Percentiles rank a stretch among this genome's conserved stretches.
Conservation (phyloP, 1,140 invertebrate species). For the Heliothis virescens region DNA sequence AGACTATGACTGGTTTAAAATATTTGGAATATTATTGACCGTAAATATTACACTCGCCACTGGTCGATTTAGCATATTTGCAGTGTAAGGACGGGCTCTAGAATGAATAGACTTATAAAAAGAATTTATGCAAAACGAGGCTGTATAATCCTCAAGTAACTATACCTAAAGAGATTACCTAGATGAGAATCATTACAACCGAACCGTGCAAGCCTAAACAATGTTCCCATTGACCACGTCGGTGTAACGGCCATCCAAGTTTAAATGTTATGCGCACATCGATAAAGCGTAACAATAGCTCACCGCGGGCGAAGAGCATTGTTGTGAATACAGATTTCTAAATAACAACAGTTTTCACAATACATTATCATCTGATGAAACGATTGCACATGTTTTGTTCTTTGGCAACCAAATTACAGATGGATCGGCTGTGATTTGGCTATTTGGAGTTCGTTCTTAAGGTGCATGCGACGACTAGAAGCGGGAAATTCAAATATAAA, state of each 20-base stretch:
- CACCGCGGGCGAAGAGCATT: conserved; percentile 54
- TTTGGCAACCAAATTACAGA: conserved; percentile 49
- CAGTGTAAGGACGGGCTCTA: too few relatives aligned
- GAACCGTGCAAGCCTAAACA: background rate
- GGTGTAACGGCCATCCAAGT: conserved; percentile 43
- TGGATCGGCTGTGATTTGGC: conserved; percentile 41
- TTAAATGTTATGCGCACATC: conserved; percentile 54
- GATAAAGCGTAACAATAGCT: conserved; percentile 55
- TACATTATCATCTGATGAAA: conserved; percentile 40
- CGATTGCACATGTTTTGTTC: conserved; percentile 41
- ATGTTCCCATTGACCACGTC: conserved; percentile 1
- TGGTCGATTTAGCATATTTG: too few relatives aligned
- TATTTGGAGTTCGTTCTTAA: background rate
- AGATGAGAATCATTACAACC: background rate
- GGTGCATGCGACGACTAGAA: too few relatives aligned
- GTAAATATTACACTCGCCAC: too few relatives aligned
- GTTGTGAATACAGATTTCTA: conserved; percentile 54
- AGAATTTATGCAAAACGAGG: too few relatives aligned
- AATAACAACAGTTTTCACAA: conserved; percentile 48
- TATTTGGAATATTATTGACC: too few relatives aligned
- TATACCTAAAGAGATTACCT: background rate
- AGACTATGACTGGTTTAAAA: too few relatives aligned
- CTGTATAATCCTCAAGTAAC: too few relatives aligned
- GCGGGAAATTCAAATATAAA: too few relatives aligned
- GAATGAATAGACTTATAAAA: too few relatives aligned